Evolutionary conservation across 2,888 invertebrate species (phyloP), one percentile per base, ranked within the genome.

Genomic region (Icerya purchasi): DNA sequence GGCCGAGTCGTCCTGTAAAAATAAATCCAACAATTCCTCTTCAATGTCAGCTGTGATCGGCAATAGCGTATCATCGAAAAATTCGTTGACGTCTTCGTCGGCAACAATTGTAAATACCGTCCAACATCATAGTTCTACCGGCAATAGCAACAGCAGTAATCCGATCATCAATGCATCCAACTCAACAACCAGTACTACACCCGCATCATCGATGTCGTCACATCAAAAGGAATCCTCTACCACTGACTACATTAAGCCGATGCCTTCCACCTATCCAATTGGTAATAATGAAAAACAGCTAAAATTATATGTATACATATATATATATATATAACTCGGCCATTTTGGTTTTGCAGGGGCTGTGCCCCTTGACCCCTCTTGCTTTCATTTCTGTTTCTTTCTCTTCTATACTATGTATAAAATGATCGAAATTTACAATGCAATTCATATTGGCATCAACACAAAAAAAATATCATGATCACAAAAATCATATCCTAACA

Each of bases 161-260:
- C 53, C 57, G 36, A 53, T 58, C 36, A 62, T 62, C 52, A 64
- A 62, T 56, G 58, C 59, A 73, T 59, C 73, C 73, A 59, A 63
- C 52, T 64, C 65, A 24, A 65, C 64, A 25, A 75, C 77, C 3
- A 76, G 76, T 65, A 77, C 78, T 20, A 76, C 78, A 10, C 75
- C 76, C 50, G 72, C 65, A 8, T 62, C 62, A 50, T 53, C 50
- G 10, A 61, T 57, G 61, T 60, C 55, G 74, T 76, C 10, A 76
- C 76, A 65, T 76, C 77, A 22, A 76, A 78, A 20, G 74, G 76
- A 53, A 72, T 64, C 49, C 59, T 63, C 61, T 52, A 63, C 58
- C 57, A 55, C 64, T 56, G 59, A 64, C 55, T 65, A 66, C 62
- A 65, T 65, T 61, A 66, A 67, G 61, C 66, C 66, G 24, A 58